Base-by-base conservation (phyloP, 2,888 invertebrate genomes). In the Gonocerus acuteangulatus region DNA sequence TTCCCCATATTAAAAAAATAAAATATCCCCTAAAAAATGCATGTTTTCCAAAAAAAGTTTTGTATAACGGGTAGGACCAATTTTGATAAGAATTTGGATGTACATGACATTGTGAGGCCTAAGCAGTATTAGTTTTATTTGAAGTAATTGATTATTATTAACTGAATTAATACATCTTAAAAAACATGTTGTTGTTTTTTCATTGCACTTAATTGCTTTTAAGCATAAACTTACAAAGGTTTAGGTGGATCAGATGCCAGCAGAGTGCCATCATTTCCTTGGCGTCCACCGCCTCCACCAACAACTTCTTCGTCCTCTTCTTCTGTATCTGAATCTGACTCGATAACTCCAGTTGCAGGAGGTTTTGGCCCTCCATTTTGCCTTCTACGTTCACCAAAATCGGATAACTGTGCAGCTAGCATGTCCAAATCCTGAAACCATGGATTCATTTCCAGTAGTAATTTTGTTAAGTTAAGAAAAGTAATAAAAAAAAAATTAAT, bases 231-330 rank as follows among this genome's bases (percentile, higher is more conserved):
- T 87, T 78, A 91, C 94, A 96, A 86, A 70, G 95, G 95, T 75
- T 95, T 90, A 19, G 95, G 94, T 60, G 95, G 95, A 78, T 96
- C 95, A 71, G 95, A 95, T 65, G 95, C 95, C 59, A 95, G 81
- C 60, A 96, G 79, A 1, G 96, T 95, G 66, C 95, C 96, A 76
- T 96, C 95, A 71, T 93, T 92, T 68, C 91, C 80, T 63, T 68
- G 68, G 39, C 69, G 65, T 4, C 67, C 60, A 56, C 69, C 66
- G 36, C 67, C 68, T n/a, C 67, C 68, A 9, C 62, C 68, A 21
- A 67, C 68, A 4, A 66, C 68, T 21, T 69, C 70, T 7, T 69
- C 70, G 27, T 70, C 69, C n/a, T 70, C 89, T 36, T 87, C 87
- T 71, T 89, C 89, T 57, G 87, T 86, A 62, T 75, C 75, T 36